phyloP scores from a whole-genome alignment of 2,888 invertebrate genomes.

The Ophion costatus region DNA sequence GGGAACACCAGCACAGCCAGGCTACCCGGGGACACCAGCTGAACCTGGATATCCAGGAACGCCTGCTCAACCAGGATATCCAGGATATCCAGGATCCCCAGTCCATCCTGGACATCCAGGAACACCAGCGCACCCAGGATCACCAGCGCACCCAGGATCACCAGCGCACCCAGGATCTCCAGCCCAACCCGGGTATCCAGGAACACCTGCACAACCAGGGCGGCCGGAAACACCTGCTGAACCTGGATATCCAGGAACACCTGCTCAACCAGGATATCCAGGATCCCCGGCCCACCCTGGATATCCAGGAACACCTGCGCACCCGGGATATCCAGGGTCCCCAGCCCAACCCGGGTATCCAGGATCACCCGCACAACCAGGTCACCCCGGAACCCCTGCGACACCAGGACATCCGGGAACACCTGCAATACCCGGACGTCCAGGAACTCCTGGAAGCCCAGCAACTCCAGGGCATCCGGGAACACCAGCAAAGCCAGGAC shows the following conservation, averaged over 20 bases:
- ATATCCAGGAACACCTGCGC: constrained; percentile 60
- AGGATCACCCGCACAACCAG: constrained; percentile 59
- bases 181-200: constrained; percentile 81
- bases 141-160: constrained; percentile 74
- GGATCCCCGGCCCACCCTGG: constrained; percentile 68
- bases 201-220: constrained; percentile 83
- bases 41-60: constrained; percentile 72
- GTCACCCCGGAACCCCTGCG: constrained; percentile 51
- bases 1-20: constrained; percentile 40
- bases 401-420: constrained; percentile 74
- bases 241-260: constrained; percentile 57
- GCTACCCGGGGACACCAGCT: constrained; percentile 78
- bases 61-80: constrained; percentile 80
- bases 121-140: constrained; percentile 39
- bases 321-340: constrained; percentile 47
- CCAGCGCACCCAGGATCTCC: constrained; percentile 77
- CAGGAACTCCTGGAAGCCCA: constrained; percentile 37
- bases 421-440: constrained; percentile 63
- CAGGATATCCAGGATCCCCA: constrained; percentile 45
- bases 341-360: constrained; percentile 49
- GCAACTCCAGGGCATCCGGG: constrained; percentile 75
- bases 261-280: constrained; percentile 68
- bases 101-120: no score
- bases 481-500: constrained; percentile 70
- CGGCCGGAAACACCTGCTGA: constrained; percentile 72